Conservation (phyloP, 2,113 vertebrate genomes). For the Microcebus griseorufus region DNA sequence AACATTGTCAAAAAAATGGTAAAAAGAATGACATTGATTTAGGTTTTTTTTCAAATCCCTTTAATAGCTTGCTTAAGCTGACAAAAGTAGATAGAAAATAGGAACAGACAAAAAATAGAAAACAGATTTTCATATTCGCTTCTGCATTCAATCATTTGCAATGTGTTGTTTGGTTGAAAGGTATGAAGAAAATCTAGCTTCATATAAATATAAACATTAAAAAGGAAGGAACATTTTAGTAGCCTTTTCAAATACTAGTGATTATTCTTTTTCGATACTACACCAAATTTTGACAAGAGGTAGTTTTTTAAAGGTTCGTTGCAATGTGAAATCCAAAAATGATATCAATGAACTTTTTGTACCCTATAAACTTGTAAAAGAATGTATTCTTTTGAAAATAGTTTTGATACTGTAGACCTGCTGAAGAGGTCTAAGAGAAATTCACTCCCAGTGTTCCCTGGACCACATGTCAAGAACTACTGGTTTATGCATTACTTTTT, state of each 20-base stretch:
- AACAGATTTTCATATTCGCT: not conserved
- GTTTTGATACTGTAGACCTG: not conserved
- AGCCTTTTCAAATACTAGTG: not conserved
- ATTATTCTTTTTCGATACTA: not conserved
- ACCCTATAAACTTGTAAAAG: not conserved
- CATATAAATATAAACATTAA: not conserved
- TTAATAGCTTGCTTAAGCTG: conserved; percentile 18
- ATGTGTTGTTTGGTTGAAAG: not conserved
- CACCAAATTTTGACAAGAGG: conserved; percentile 11
- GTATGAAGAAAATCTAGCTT: not conserved
- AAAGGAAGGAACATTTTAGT: not conserved
- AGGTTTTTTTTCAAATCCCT: not conserved
- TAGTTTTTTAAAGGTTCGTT: not conserved
- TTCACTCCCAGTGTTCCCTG: not conserved
- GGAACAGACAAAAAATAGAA: not conserved
- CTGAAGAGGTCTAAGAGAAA: not conserved
- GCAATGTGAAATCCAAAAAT: not conserved
- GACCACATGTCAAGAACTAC: not conserved
- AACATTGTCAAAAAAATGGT: not conserved
- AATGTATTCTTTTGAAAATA: conserved; percentile 14
- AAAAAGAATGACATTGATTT: not conserved
- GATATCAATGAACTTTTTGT: not conserved
- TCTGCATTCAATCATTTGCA: conserved; percentile 2
- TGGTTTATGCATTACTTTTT: not conserved
- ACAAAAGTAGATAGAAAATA: not conserved